These are phyloP conservation scores for Stegostoma tigrinum DNA, from an alignment of 2,113 vertebrate species.

Conservation along the genomic window DNA sequence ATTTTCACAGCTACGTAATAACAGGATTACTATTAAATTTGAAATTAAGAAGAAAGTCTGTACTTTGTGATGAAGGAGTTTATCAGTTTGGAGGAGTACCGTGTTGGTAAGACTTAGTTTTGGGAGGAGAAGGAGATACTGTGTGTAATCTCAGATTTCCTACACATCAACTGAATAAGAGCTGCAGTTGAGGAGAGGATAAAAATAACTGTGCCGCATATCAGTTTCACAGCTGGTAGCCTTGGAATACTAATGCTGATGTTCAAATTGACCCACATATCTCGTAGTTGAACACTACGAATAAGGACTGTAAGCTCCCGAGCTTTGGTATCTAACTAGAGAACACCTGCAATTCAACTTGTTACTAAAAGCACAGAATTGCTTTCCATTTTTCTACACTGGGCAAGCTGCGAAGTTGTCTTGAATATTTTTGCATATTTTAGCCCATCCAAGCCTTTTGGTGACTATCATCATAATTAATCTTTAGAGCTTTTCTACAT, in stretches of 20 bases:
- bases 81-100: not conserved
- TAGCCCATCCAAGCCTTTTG: not conserved
- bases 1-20: not conserved
- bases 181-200: slow-evolving; percentile 4
- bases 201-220: slow-evolving; percentile 24
- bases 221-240: slow-evolving; percentile 35
- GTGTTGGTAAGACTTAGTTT: no score
- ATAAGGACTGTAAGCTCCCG: not conserved
- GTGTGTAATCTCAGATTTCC: slow-evolving; percentile 23
- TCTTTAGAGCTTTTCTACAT: not conserved
- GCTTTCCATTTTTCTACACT: not conserved
- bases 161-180: slow-evolving; percentile 33
- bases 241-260: slow-evolving; percentile 31
- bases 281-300: not conserved
- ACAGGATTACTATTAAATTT: not conserved
- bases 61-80: not conserved
- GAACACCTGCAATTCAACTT: slow-evolving; percentile 12
- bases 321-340: slow-evolving; percentile 4
- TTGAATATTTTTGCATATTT: slow-evolving; percentile 30
- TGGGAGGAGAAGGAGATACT: not conserved
- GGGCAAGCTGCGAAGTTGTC: not conserved
- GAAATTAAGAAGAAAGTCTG: not conserved
- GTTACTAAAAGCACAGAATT: not conserved
- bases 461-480: slow-evolving; percentile 5
- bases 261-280: slow-evolving; percentile 34